phyloP scores from a whole-genome alignment of 1,140 invertebrate genomes.

The Mercenaria mercenaria region DNA sequence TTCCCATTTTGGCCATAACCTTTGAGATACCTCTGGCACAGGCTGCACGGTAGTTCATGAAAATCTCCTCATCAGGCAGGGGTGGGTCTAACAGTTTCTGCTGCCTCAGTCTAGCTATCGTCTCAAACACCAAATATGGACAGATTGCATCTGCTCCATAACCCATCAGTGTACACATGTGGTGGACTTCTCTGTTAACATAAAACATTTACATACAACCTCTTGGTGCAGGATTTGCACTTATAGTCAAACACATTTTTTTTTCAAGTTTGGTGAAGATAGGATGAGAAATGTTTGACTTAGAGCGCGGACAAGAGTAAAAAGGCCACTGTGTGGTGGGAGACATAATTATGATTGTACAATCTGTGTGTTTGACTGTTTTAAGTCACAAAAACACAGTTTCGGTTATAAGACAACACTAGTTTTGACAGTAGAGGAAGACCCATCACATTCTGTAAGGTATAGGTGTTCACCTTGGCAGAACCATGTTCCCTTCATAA shows the following conservation, averaged over 20 bases:
- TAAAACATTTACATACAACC: too few relatives aligned
- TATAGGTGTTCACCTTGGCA: too few relatives aligned
- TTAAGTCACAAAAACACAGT: not conserved
- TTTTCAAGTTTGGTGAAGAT: too few relatives aligned
- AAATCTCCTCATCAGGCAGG: slow-evolving; percentile 94
- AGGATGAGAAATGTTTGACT: too few relatives aligned
- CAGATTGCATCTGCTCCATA: slow-evolving; percentile 99
- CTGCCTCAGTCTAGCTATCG: slow-evolving; percentile 92
- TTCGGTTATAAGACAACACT: not conserved
- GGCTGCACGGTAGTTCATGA: slow-evolving; percentile 89
- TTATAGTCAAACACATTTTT: too few relatives aligned
- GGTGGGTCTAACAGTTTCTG: slow-evolving; percentile 93
- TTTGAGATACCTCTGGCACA: slow-evolving; percentile 87
- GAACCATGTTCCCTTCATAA: too few relatives aligned
- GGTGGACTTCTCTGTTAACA: slow-evolving; percentile 93
- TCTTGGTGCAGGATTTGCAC: not conserved
- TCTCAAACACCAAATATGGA: slow-evolving; percentile 98
- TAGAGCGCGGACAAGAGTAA: too few relatives aligned
- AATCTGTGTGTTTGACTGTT: not conserved
- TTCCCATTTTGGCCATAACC: slow-evolving; percentile 99
- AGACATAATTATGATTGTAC: not conserved
- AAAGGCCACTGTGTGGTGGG: too few relatives aligned
- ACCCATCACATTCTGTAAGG: too few relatives aligned
- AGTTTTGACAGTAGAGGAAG: too few relatives aligned
- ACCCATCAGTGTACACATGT: slow-evolving; percentile 97